Conservation (phyloP, 1,140 invertebrate genomes). For the Bombus difficillimus region DNA sequence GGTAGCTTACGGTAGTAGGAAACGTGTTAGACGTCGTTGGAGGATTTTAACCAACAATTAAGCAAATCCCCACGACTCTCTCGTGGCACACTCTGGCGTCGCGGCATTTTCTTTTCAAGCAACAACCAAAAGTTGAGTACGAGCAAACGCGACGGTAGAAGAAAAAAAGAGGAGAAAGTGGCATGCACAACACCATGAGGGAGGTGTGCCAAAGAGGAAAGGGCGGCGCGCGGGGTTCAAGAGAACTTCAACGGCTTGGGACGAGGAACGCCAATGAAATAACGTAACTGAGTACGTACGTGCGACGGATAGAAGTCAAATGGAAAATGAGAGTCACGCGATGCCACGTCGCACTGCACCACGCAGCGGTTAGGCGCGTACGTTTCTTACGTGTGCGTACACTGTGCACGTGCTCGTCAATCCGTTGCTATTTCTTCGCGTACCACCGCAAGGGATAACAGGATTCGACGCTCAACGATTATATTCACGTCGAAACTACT, state of each 20-base stretch:
- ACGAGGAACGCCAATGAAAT: constrained; percentile 41
- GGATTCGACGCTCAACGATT: background rate
- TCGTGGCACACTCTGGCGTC: background rate
- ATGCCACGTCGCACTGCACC: constrained; percentile 62
- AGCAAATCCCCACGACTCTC: background rate
- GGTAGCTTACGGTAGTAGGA: background rate
- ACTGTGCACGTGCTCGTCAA: constrained; percentile 29
- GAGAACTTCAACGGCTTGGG: background rate
- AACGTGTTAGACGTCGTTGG: background rate
- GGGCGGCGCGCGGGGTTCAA: constrained; percentile 5
- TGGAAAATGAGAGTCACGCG: constrained; percentile 71
- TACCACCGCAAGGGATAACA: constrained; percentile 1
- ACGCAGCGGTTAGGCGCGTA: constrained; percentile 55
- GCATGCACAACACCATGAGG: constrained; percentile 29
- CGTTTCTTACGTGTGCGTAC: constrained; percentile 25
- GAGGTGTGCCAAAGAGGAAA: constrained; percentile 30
- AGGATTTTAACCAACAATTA: constrained; percentile 33
- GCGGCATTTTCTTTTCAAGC: constrained; percentile 8
- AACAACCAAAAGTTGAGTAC: constrained; percentile 23
- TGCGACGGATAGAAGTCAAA: constrained; percentile 51
- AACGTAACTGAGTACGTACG: constrained; percentile 44
- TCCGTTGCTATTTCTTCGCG: background rate
- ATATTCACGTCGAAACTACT: background rate
- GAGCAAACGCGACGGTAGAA: background rate
- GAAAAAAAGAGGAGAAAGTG: background rate